These are phyloP conservation scores for Theodoxus fluviatilis DNA, from an alignment of 2,888 invertebrate species.

Conservation along the genomic window DNA sequence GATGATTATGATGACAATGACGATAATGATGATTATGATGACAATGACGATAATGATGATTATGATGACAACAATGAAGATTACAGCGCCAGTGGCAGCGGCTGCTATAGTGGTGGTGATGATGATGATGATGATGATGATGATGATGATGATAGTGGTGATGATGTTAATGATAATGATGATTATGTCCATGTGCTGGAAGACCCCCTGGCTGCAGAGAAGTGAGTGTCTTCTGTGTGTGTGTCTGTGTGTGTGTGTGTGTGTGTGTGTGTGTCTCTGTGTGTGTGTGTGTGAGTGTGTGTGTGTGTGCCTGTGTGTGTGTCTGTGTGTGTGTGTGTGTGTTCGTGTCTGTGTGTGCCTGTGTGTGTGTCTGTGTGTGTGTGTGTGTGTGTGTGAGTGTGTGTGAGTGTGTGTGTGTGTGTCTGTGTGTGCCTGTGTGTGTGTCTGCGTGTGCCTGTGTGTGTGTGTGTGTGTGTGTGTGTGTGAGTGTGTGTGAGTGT, in stretches of 20 bases:
- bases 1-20: no score
- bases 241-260: constrained; percentile 7
- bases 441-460: neutral
- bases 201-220: neutral
- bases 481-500: constrained; percentile 13
- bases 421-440: neutral
- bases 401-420: constrained; percentile 15
- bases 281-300: neutral
- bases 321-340: neutral
- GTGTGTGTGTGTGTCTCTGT: neutral
- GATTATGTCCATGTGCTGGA: no score
- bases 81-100: no score
- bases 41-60: no score
- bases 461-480: constrained; percentile 8
- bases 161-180: no score
- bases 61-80: no score
- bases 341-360: neutral
- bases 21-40: no score
- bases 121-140: no score
- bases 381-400: constrained; percentile 18
- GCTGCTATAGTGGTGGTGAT: no score
- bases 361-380: neutral
- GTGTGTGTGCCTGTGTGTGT: constrained; percentile 17
- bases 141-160: no score
- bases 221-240: neutral